Percentiles rank a stretch among this genome's conserved stretches.
phyloP scores from a whole-genome alignment of 2,888 invertebrate genomes.

The Nephrotoma appendiculata region DNA sequence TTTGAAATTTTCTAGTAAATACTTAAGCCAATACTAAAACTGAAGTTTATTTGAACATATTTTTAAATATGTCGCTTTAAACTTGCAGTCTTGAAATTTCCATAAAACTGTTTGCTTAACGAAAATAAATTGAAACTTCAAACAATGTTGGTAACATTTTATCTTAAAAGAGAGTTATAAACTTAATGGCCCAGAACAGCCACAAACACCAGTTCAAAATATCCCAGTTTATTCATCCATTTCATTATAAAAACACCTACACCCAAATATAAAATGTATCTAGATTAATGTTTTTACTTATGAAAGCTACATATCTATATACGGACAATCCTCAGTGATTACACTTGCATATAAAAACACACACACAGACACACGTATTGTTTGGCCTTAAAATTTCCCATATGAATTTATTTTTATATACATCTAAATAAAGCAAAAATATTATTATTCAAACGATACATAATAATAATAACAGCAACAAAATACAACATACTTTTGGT shows the following conservation, averaged over 20 bases:
- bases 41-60: too few relatives aligned
- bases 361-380: not conserved
- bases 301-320: not conserved
- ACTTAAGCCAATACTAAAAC: too few relatives aligned
- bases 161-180: too few relatives aligned
- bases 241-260: not conserved
- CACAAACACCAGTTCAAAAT: not conserved
- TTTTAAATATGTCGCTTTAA: too few relatives aligned
- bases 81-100: too few relatives aligned
- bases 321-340: not conserved
- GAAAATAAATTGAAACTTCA: too few relatives aligned
- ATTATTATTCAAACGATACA: not conserved
- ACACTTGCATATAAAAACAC: not conserved
- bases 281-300: not conserved
- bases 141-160: too few relatives aligned
- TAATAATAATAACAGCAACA: not conserved
- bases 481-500: not conserved
- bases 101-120: too few relatives aligned
- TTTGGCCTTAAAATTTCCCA: not conserved
- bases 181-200: not conserved
- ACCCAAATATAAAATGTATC: not conserved
- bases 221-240: not conserved
- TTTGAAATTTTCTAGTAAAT: too few relatives aligned
- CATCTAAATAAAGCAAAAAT: not conserved
- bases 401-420: not conserved